These are phyloP conservation scores for Chaetops frenatus DNA, from an alignment of 2,113 vertebrate species.

Conservation along the genomic window DNA sequence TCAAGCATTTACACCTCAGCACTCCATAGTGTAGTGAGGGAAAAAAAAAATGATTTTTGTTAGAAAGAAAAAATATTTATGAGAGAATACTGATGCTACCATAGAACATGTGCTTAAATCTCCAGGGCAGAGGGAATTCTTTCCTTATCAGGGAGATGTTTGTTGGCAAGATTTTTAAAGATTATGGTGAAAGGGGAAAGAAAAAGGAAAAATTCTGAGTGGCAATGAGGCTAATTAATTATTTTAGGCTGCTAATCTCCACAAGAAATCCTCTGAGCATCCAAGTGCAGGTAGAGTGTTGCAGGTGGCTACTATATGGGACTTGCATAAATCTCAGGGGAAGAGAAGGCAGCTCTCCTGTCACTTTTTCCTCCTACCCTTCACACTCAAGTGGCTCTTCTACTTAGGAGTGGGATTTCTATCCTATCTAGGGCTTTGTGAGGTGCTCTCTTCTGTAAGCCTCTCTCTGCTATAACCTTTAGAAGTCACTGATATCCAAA, in stretches of 20 bases:
- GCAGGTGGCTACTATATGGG: conserved; percentile 47
- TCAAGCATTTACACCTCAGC: background rate
- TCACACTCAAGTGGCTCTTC: background rate
- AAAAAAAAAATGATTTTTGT: background rate
- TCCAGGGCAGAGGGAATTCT: conserved; percentile 1
- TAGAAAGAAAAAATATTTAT: background rate
- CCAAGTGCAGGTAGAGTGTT: conserved; percentile 8
- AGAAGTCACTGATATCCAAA: background rate
- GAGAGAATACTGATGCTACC: background rate
- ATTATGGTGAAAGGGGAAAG: background rate
- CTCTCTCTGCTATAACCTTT: background rate
- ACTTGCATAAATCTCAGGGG: conserved; percentile 5
- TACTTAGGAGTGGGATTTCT: background rate
- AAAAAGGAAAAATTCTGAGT: conserved; percentile 24
- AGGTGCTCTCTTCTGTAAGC: background rate
- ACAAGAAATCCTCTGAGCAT: conserved; percentile 50
- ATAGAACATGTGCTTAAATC: background rate
- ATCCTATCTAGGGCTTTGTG: background rate
- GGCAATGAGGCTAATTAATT: conserved; percentile 64
- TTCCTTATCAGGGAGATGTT: conserved; percentile 21
- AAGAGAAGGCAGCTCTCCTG: background rate
- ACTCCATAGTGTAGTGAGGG: background rate
- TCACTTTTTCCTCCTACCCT: background rate
- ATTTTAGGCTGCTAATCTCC: conserved; percentile 69
- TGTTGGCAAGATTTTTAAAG: conserved; percentile 29